Evolutionary conservation across 1,140 invertebrate species (phyloP).

Genomic region (Aphelenchoides avenae): DNA sequence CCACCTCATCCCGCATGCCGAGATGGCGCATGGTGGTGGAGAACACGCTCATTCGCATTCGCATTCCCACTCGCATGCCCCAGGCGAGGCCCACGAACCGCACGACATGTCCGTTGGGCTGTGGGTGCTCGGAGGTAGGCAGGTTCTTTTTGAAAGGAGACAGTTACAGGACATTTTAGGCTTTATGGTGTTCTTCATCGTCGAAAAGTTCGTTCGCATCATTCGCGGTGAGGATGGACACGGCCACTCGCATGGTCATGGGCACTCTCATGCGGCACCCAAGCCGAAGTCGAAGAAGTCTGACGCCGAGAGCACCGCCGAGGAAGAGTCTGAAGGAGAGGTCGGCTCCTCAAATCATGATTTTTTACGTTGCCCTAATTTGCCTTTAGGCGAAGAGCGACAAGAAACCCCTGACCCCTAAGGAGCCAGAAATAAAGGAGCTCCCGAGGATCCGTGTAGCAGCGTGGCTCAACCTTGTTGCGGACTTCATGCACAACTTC

Average conservation of each 20-base stretch:
- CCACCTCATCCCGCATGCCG: slow-evolving; percentile 89
- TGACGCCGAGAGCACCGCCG: slow-evolving; percentile 23
- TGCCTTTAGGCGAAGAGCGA: slow-evolving; percentile 3
- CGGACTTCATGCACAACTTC: slow-evolving; percentile 92
- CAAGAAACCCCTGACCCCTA: too few relatives aligned
- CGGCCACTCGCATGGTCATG: slow-evolving; percentile 27
- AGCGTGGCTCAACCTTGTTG: slow-evolving; percentile 86
- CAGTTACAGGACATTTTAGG: slow-evolving; percentile 20
- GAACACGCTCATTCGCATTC: slow-evolving; percentile 62
- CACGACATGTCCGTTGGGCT: slow-evolving; percentile 45
- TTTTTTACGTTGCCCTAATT: too few relatives aligned
- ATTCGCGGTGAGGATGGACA: slow-evolving; percentile 36
- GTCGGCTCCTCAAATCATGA: too few relatives aligned
- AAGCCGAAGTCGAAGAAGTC: slow-evolving; percentile 30
- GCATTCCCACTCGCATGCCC: slow-evolving; percentile 61
- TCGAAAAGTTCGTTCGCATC: slow-evolving; percentile 51
- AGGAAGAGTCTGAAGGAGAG: slow-evolving; percentile 17
- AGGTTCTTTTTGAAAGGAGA: slow-evolving; percentile 4
- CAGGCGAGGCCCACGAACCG: slow-evolving; percentile 36
- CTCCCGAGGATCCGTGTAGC: slow-evolving; percentile 67
- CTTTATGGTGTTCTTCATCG: slow-evolving; percentile 44
- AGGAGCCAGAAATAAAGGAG: slow-evolving; percentile 9
- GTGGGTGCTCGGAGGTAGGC: slow-evolving; percentile 41
- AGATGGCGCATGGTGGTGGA: slow-evolving; percentile 64
- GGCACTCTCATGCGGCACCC: slow-evolving; percentile 20